These are phyloP conservation scores for Pipistrellus pipistrellus DNA, from an alignment of 2,797 vertebrate genomes.

Conservation along the genomic window DNA sequence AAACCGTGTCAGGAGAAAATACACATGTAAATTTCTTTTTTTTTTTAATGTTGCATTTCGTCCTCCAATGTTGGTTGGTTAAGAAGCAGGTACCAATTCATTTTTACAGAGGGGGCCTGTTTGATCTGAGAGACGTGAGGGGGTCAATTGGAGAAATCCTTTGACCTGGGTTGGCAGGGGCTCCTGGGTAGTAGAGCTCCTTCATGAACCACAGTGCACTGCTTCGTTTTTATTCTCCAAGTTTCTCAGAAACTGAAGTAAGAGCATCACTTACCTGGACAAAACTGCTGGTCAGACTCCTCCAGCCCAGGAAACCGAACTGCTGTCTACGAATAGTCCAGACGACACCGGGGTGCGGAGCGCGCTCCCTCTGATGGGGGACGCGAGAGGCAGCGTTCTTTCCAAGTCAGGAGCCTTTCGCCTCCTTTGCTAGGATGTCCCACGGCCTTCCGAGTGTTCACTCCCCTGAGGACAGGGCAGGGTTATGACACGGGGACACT, in stretches of 20 bases:
- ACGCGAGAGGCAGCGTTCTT: rapidly evolving
- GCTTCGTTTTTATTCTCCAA: not conserved
- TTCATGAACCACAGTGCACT: not conserved
- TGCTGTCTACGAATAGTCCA: not conserved
- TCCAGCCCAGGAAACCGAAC: not conserved
- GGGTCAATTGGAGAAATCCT: not conserved
- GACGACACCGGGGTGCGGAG: not conserved
- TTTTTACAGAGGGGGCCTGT: conserved; percentile 57
- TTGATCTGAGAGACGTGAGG: not conserved
- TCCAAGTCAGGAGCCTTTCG: not conserved
- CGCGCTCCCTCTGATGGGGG: not conserved
- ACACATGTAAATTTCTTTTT: conserved; percentile 86
- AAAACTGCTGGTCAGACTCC: not conserved
- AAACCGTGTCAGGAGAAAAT: conserved; percentile 85
- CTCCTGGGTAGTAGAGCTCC: not conserved
- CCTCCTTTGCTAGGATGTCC: not conserved
- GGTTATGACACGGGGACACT: not conserved
- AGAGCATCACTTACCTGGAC: conserved; percentile 70
- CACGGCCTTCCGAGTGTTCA: rapidly evolving
- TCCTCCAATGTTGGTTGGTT: conserved; percentile 70
- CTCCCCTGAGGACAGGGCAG: not conserved
- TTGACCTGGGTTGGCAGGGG: not conserved
- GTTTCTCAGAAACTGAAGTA: conserved; percentile 54
- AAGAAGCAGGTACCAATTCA: conserved; percentile 76
- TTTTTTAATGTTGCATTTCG: conserved; percentile 46